A percentile compares a stretch with the other conserved stretches of the same genome.
phyloP scores from a whole-genome alignment of 1,140 invertebrate species.

The Galendromus occidentalis region DNA sequence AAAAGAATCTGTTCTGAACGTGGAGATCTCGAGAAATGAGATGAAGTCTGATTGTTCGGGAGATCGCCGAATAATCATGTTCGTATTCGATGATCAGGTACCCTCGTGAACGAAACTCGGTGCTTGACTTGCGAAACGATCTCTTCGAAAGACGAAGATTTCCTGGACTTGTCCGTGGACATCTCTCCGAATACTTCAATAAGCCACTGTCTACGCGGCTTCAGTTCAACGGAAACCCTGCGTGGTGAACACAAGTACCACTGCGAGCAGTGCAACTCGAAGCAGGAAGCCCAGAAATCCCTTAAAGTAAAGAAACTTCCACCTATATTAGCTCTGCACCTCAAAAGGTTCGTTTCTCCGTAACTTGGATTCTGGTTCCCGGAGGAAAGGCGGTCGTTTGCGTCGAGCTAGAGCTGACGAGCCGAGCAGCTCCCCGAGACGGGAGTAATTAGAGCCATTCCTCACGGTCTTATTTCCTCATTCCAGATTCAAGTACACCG shows the following conservation, averaged over 20 bases:
- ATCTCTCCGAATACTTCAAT: slow-evolving; percentile 99
- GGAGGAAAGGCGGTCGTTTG: too few relatives aligned
- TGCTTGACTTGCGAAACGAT: slow-evolving; percentile 95
- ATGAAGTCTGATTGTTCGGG: not conserved
- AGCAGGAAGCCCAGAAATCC: slow-evolving; percentile 82
- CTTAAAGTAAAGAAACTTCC: slow-evolving; percentile 97
- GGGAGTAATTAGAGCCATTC: not conserved
- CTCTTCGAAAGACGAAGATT: slow-evolving; percentile 80
- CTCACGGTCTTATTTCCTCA: not conserved
- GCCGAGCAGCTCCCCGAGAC: too few relatives aligned
- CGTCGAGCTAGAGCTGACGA: too few relatives aligned
- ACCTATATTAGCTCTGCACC: slow-evolving; percentile 85
- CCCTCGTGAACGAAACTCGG: slow-evolving; percentile 91
- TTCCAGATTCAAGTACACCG: slow-evolving; percentile 80
- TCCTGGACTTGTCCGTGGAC: slow-evolving; percentile 95
- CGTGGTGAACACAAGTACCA: slow-evolving; percentile 99
- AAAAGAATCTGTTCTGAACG: too few relatives aligned
- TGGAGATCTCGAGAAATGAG: not conserved
- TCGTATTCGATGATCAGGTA: slow-evolving; percentile 25
- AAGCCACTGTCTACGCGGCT: slow-evolving; percentile 89
- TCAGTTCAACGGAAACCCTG: slow-evolving; percentile 95
- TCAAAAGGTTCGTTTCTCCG: slow-evolving; percentile 45
- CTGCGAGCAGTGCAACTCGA: slow-evolving; percentile 96
- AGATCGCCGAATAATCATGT: not conserved
- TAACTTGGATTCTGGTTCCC: too few relatives aligned